Percentiles rank a stretch among this genome's conserved stretches.
Conservation (phyloP, 1,140 invertebrate species). For the Zaprionus nigranus region DNA sequence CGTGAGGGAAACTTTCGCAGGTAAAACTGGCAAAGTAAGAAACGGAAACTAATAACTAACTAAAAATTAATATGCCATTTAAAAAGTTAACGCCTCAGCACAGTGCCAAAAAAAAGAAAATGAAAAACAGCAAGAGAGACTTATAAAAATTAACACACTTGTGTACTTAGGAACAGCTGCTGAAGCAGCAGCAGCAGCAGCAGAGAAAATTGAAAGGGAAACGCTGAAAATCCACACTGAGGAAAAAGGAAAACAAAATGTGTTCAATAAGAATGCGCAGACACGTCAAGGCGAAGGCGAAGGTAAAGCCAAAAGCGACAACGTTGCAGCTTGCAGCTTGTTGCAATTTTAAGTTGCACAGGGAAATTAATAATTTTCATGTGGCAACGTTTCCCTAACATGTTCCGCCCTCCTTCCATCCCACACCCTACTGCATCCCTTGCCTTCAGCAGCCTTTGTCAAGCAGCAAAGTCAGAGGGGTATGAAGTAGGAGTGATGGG, state of each 20-base stretch:
- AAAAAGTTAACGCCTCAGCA: slow-evolving; percentile 63
- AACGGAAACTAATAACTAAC: slow-evolving; percentile 42
- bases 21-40: slow-evolving; percentile 13
- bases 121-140: slow-evolving; percentile 14
- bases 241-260: slow-evolving; percentile 17
- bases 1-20: slow-evolving; percentile 15
- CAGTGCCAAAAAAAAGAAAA: slow-evolving; percentile 23
- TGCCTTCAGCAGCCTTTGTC: slow-evolving; percentile 10
- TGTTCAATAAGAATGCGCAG: slow-evolving; percentile 41
- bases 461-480: slow-evolving; percentile 13
- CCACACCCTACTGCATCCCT: too few species aligned
- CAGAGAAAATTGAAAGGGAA: slow-evolving; percentile 14
- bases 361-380: slow-evolving; percentile 77
- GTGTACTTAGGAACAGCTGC: slow-evolving; percentile 68
- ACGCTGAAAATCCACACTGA: neutral
- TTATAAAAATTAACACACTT: slow-evolving; percentile 43
- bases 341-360: slow-evolving; percentile 73
- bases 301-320: neutral
- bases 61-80: slow-evolving; percentile 74
- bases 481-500: slow-evolving; percentile 8
- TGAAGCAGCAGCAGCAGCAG: slow-evolving; percentile 1
- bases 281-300: slow-evolving; percentile 23
- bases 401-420: neutral
- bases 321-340: slow-evolving; percentile 52
- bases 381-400: slow-evolving; percentile 42